Conservation (phyloP, 2,797 vertebrate species). For the Tokudaia tokunoshimensis region DNA sequence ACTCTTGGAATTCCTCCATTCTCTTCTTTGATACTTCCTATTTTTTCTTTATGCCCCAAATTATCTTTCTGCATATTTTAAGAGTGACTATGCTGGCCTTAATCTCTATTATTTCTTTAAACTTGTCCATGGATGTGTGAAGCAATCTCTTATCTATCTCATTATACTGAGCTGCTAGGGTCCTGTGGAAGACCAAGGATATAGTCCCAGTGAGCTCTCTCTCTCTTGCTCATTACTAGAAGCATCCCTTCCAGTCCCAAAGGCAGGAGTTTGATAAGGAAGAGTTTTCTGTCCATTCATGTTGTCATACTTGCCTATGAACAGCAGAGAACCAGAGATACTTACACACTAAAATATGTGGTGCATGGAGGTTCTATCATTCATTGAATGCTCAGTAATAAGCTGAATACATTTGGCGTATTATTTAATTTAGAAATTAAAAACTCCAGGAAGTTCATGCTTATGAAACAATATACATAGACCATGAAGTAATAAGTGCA, state of each 20-base stretch:
- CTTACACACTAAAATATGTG: neutral
- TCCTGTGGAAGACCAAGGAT: too few relatives aligned
- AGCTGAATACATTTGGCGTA: neutral
- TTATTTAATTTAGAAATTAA: neutral
- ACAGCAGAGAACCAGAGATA: neutral
- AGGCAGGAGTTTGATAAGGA: neutral
- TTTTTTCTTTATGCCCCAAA: neutral
- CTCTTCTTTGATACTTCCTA: neutral
- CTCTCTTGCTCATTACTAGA: too few relatives aligned
- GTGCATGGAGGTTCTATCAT: accelerated
- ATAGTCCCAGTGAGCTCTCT: neutral
- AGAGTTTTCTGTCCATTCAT: neutral
- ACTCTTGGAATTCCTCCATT: neutral
- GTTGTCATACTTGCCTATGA: too few relatives aligned
- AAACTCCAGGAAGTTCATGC: neutral
- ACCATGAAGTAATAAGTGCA: neutral
- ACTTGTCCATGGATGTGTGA: neutral
- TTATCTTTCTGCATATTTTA: neutral
- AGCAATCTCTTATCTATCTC: accelerated
- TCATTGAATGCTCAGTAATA: neutral
- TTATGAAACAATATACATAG: neutral
- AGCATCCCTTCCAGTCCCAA: accelerated
- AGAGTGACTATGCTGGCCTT: neutral
- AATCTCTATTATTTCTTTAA: neutral
- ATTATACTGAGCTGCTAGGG: neutral